Base-by-base conservation (phyloP, 2,888 invertebrate species). In the Aspidiotus destructor region DNA sequence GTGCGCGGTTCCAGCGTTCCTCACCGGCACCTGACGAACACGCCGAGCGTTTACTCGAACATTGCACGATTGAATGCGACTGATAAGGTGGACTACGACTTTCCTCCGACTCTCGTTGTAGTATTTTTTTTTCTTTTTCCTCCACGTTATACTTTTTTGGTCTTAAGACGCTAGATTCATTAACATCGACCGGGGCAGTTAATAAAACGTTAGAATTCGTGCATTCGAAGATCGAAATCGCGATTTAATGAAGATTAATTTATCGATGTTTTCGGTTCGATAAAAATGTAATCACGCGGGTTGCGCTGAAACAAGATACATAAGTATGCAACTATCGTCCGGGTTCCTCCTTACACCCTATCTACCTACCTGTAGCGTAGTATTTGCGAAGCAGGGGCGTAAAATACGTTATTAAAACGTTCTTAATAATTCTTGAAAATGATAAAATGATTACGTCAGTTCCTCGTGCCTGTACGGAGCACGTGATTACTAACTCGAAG, bases 191-290 rank as follows among this genome's bases (percentile, higher is more conserved):
- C 28, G 60, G 67, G 57, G 57, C 67, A 58, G 58, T 58, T 67
- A 67, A 67, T 60, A 57, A 67, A 67, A 67, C 44, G 58, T 67
- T 67, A 60, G 48, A 60, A 67, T 60, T 67, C 58, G 67, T 67
- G 60, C 48, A 65, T 48, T 40, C 44, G 58, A 58, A 58, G 58
- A 58, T 58, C 40, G 28, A 13, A 58, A 58, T 58, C 58, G 58
- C 58, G 58, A 58, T 58, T 58, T 58, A 58, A 58, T 58, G 58
- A 58, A 58, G 58, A 58, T 58, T 58, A 58, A 58, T 58, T 58
- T 48, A 48, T 48, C 48, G 48, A 48, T 48, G 48, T 48, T 48
- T n/a, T n/a, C 48, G 48, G 48, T 48, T 48, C 48, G 48, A 48
- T 48, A 48, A 48, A 48, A n/a, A 28, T 28, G 28, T 28, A 28